A percentile compares a stretch with the other conserved stretches of the same genome.
Evolutionary conservation across 2,113 vertebrate genomes (phyloP).

Genomic region (Bungarus multicinctus): DNA sequence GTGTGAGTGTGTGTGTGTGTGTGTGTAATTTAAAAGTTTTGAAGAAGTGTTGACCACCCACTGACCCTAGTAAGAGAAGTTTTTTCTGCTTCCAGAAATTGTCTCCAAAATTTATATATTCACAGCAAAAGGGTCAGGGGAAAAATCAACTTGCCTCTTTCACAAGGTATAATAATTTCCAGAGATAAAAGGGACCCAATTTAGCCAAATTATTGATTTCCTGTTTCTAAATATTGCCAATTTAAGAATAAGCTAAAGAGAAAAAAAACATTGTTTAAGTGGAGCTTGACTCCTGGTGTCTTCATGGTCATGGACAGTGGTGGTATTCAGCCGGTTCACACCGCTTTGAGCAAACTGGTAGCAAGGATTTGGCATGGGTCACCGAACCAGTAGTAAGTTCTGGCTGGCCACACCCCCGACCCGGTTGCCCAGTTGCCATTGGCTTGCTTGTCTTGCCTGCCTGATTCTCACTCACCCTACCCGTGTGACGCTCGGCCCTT

Average conservation of each 20-base stretch:
- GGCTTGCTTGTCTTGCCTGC: too few species aligned
- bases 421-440: too few species aligned
- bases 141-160: background rate
- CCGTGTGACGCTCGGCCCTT: too few species aligned
- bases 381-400: too few species aligned
- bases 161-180: background rate
- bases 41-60: background rate
- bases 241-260: background rate
- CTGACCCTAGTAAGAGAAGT: background rate
- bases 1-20: background rate
- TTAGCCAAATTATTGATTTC: background rate
- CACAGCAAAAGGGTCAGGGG: background rate
- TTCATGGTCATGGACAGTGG: background rate
- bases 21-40: background rate
- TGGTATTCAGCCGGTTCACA: too few species aligned
- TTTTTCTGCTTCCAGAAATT: background rate
- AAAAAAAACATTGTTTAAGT: background rate
- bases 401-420: too few species aligned
- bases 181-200: background rate
- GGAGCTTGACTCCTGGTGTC: background rate
- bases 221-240: background rate
- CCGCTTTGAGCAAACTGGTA: too few species aligned
- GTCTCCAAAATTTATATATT: background rate
- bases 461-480: too few species aligned
- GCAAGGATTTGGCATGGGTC: too few species aligned